Evolutionary conservation across 2,888 invertebrate genomes (phyloP), one percentile per base, ranked within the genome.

Genomic region (Xestoiulus laeticollis): DNA sequence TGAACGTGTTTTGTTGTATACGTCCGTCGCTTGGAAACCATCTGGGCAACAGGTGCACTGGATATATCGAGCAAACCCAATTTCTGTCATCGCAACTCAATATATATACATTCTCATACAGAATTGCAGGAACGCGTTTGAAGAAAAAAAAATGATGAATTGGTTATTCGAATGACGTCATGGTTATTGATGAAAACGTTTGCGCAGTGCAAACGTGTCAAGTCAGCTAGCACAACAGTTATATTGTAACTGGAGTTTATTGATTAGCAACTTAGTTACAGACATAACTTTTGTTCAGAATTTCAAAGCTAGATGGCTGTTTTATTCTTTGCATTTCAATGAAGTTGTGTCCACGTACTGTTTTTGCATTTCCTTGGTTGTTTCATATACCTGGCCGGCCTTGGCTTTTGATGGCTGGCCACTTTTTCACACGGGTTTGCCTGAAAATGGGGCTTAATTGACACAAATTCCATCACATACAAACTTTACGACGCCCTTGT

Each of bases 41-140:
- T 78, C 78, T 78, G 78, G 30, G 78, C 78, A 78, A 78, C 78
- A 78, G 78, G 78, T 78, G 78, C 26, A 38, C 26, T 14, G 30
- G 26, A 26, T 12, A 26, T 1, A 78, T 78, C 2, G n/a, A 22
- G 22, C 26, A 6, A 68, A 10, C 0, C 0, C 10, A n/a, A 68
- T 26, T 68, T 68, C 22, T 22, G 8, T 14, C 78, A 30, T 14
- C 30, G 30, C 78, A 78, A 78, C 78, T 78, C 78, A 30, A 78
- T 78, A 78, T n/a, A n/a, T n/a, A n/a, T n/a, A n/a, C n/a, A n/a
- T 78, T 30, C 14, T 16, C 30, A 14, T 26, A 59, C n/a, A n/a
- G n/a, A 19, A 19, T 19, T 59, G 19, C n/a, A n/a, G n/a, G 2
- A 59, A 59, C 6, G 59, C 26, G 26, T 8, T 22, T 78, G 78